These are phyloP conservation scores for Oscheius sp. DNA, from an alignment of 2,888 invertebrate genomes.

Conservation along the genomic window DNA sequence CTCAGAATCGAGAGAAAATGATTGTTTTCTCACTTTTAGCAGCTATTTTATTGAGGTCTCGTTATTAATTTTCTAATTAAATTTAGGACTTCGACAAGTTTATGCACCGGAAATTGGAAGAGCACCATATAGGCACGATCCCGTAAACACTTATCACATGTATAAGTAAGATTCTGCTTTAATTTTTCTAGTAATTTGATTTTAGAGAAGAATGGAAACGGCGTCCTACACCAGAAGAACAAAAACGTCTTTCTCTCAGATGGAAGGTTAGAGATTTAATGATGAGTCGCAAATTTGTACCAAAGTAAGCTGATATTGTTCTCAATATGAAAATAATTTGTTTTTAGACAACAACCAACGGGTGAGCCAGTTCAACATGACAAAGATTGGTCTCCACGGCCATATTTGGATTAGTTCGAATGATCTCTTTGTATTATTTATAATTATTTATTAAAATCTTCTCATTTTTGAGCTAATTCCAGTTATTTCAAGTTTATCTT, in stretches of 20 bases:
- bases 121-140: conserved; percentile 66
- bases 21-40: too few species aligned
- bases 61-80: too few species aligned
- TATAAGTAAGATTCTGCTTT: conserved; percentile 63
- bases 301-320: conserved; percentile 29
- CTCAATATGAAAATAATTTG: not conserved
- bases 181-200: too few species aligned
- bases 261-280: conserved; percentile 57
- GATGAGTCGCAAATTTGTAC: conserved; percentile 55
- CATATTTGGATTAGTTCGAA: conserved; percentile 48
- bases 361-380: conserved; percentile 39
- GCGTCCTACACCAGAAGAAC: conserved; percentile 65
- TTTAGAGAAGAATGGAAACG: conserved; percentile 64
- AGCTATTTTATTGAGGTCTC: too few species aligned
- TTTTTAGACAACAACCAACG: conserved; percentile 25
- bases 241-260: conserved; percentile 44
- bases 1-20: too few species aligned
- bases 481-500: too few species aligned
- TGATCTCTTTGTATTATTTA: not conserved
- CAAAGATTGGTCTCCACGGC: conserved; percentile 54
- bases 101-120: conserved; percentile 58
- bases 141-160: conserved; percentile 61
- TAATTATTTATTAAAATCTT: too few species aligned
- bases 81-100: conserved; percentile 51
- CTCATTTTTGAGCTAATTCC: too few species aligned